A percentile compares a stretch with the other conserved stretches of the same genome.
Evolutionary conservation across 2,888 invertebrate species (phyloP).

Genomic region (Petrolisthes manimaculis): DNA sequence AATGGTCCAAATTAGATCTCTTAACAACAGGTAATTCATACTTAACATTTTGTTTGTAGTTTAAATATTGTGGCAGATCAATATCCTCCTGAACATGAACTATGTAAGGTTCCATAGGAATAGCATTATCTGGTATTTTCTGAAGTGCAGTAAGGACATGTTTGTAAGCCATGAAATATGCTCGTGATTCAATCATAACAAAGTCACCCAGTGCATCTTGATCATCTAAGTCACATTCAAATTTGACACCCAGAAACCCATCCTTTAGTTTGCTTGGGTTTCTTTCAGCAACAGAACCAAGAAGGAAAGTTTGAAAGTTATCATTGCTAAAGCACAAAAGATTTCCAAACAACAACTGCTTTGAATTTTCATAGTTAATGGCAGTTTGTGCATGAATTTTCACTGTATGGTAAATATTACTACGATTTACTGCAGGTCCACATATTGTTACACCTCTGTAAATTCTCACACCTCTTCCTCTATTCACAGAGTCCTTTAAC

Average conservation of each 20-base stretch:
- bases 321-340: conserved; percentile 80
- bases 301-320: conserved; percentile 68
- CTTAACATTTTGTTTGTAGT: neutral
- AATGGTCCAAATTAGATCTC: neutral
- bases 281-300: conserved; percentile 73
- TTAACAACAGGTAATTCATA: conserved; percentile 38
- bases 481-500: conserved; percentile 11
- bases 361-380: conserved; percentile 73
- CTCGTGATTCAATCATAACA: conserved; percentile 82
- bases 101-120: conserved; percentile 80
- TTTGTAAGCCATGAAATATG: conserved; percentile 86
- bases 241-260: conserved; percentile 74
- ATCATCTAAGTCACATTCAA: conserved; percentile 58
- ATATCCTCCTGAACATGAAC: conserved; percentile 72
- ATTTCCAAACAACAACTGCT: conserved; percentile 71
- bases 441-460: conserved; percentile 73
- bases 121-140: conserved; percentile 73
- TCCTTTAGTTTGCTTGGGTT: conserved; percentile 73
- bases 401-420: conserved; percentile 59
- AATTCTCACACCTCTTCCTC: conserved; percentile 70
- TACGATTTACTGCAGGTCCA: conserved; percentile 70
- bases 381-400: conserved; percentile 66
- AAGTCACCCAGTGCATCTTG: conserved; percentile 68
- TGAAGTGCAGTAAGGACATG: conserved; percentile 81
- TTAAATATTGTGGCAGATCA: conserved; percentile 70